These are phyloP conservation scores for Callosobruchus maculatus DNA, from an alignment of 2,888 invertebrate species.

Conservation along the genomic window DNA sequence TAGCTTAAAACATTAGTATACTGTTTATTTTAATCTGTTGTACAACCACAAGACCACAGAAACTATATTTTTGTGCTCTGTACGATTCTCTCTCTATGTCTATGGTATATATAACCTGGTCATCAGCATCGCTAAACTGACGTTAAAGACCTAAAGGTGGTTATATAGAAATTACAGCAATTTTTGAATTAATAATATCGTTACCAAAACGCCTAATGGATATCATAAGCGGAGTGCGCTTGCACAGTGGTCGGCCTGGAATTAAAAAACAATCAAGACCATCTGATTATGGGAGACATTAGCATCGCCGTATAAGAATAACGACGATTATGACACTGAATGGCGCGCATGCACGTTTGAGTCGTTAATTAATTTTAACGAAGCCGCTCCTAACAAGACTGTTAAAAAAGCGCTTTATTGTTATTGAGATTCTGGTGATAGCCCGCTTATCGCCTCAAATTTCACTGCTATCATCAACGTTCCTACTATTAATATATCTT, in stretches of 20 bases:
- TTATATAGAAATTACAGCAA: not conserved
- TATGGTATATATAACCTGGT: not conserved
- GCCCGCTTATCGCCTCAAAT: no score
- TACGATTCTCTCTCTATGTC: not conserved
- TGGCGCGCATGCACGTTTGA: not conserved
- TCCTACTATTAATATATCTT: no score
- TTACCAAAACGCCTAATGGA: not conserved
- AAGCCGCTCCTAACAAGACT: not conserved
- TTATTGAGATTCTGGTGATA: no score
- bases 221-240: not conserved
- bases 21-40: no score
- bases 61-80: not conserved
- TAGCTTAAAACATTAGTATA: no score
- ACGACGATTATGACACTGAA: not conserved
- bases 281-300: conserved; percentile 24
- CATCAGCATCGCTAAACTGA: not conserved
- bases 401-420: not conserved
- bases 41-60: no score
- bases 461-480: no score
- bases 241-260: conserved; percentile 1
- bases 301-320: conserved; percentile 11
- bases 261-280: conserved; percentile 26
- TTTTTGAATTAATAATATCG: not conserved
- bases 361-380: not conserved
- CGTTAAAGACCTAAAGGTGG: not conserved